Percentiles rank a stretch among this genome's conserved stretches.
These are phyloP conservation scores for Callipepla squamata DNA, from an alignment of 2,113 vertebrate genomes.

Conservation along the genomic window DNA sequence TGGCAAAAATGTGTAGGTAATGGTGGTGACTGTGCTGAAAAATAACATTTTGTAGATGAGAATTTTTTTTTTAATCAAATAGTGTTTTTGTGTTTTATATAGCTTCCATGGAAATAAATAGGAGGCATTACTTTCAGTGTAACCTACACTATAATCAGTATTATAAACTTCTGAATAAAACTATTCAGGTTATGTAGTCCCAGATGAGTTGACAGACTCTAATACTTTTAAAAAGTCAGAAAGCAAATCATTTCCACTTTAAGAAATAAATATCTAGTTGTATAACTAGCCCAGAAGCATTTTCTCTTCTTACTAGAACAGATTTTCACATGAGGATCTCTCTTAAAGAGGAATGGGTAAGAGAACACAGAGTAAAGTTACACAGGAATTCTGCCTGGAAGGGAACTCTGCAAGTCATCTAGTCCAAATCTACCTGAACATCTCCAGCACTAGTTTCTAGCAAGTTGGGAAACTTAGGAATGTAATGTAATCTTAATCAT, in stretches of 20 bases:
- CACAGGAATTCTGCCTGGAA: neutral
- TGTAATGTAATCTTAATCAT: neutral
- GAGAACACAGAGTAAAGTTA: neutral
- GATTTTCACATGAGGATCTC: neutral
- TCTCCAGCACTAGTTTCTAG: neutral
- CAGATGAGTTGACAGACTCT: neutral
- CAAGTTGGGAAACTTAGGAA: neutral
- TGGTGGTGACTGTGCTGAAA: too few species aligned
- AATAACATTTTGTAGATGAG: too few species aligned
- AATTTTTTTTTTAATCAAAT: too few species aligned
- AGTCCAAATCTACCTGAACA: neutral
- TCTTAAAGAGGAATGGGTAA: neutral
- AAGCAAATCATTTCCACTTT: neutral
- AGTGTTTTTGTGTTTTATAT: too few species aligned
- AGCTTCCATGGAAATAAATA: too few species aligned
- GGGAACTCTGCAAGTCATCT: neutral
- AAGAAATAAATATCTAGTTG: neutral
- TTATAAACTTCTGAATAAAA: neutral
- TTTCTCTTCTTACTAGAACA: neutral
- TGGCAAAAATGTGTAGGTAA: too few species aligned
- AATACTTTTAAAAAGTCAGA: neutral
- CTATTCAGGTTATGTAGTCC: neutral
- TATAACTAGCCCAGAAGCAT: neutral
- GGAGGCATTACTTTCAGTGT: too few species aligned
- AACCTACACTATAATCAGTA: neutral